Base-by-base conservation (phyloP, 2,113 vertebrate species). In the Centropus unirufus region DNA sequence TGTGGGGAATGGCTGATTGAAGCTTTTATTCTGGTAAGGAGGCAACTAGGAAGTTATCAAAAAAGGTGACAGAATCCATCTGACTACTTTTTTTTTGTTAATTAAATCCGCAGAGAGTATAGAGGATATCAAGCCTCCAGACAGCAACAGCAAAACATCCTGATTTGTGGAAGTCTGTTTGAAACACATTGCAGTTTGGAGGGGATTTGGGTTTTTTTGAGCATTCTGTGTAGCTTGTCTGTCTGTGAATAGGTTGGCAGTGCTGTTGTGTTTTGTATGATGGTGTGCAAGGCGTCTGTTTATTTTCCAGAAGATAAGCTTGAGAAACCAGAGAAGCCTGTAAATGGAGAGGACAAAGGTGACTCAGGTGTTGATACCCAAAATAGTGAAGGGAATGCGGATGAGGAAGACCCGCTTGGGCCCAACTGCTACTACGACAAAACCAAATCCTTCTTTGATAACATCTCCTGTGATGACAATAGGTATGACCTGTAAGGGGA, bases 401-500 rank as follows among this genome's bases (percentile, higher is more conserved):
- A 99, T 80, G 99, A 99, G 72, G 99, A 99, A 54, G 99, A 99
- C 62, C 97, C 98, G 4, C 98, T 98, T 64, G 98, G 97, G 40
- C 98, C 98, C 78, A 97, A 98, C 66, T 99, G 98, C 93, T 99
- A 99, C 95, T 99, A 99, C 34, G 99, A 99, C 98, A 99, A 99
- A 98, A 98, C 99, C 93, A 99, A 99, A 97, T 99, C 99, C 74
- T 99, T 99, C 98, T 99, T 99, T 63, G 99, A 99, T 96, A 99
- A 99, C 97, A 99, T 99, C 97, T 99, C 99, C 81, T 99, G 98
- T 97, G 99, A 99, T 78, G 99, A 99, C 90, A 97, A 98, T 63
- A 99, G 99, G 99, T 99, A 98, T 12, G 70, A 26, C 69, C 46
- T 81, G 34, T 34, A n/a, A 36, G 29, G 14, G 64, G 42, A 69